Evolutionary conservation across 2,113 vertebrate species (phyloP), one percentile per base, ranked within the genome.

Genomic region (Cariama cristata): DNA sequence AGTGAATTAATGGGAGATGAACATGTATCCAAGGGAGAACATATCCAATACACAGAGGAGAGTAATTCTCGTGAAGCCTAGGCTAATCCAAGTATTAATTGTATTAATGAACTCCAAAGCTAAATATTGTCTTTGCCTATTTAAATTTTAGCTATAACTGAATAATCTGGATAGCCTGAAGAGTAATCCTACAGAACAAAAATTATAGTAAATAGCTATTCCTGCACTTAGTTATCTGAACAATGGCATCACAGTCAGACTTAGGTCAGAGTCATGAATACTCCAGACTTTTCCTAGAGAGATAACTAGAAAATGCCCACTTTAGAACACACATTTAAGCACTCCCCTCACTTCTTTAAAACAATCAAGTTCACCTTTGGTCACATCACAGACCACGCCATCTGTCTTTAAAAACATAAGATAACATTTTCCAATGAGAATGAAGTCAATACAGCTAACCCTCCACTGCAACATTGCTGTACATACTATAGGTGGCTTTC

Each of bases 371-470:
- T 91, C n/a, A 94, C 9, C 50, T 81, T 53, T 56, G 28, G 79
- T 45, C 68, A 58, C 27, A 33, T 21, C 53, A 81, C 27, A 45
- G 72, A 67, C 45, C 58, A 69, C 1, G 4, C 35, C 92, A 69
- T 69, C 89, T 91, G 88, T 84, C 92, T 86, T 97, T 76, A 64
- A 88, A 79, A 73, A 93, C n/a, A 64, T 12, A 89, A 86, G 59
- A 55, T 86, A 90, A 76, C 53, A 55, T 33, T 95, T 88, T 92
- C 64, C 92, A 90, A 95, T 77, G 40, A 72, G 27, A 90, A 97
- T 79, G 62, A 97, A 79, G 88, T 92, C 84, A 95, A 71, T 81
- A 75, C 49, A 97, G 79, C 82, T 32, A 83, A 96, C 85, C 92
- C 86, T 88, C 32, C 58, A 40, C 64, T 85, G 62, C 76, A 86